Evolutionary conservation across 1,140 invertebrate genomes (phyloP).

Genomic region (Zaprionus tsacasi): DNA sequence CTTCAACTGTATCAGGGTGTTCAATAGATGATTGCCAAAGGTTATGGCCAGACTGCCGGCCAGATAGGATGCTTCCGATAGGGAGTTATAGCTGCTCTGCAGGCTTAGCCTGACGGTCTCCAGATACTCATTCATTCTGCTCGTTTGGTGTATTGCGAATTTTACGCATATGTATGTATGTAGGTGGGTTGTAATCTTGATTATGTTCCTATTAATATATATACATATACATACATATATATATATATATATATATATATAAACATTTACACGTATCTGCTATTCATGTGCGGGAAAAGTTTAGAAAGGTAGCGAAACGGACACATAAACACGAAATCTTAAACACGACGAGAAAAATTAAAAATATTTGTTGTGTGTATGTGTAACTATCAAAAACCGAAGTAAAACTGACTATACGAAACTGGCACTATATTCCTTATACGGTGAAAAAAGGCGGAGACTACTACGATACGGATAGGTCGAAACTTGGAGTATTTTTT

Average conservation of each 20-base stretch:
- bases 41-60: slow-evolving; percentile 6
- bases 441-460: not conserved
- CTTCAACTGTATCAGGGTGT: slow-evolving; percentile 18
- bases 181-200: too few species aligned
- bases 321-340: slow-evolving; percentile 35
- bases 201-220: not conserved
- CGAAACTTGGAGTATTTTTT: too few species aligned
- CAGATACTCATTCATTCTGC: slow-evolving; percentile 33
- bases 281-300: not conserved
- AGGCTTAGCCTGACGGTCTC: slow-evolving; percentile 33
- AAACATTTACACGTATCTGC: not conserved
- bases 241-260: too few species aligned
- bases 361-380: slow-evolving; percentile 25
- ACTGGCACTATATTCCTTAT: not conserved
- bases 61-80: slow-evolving; percentile 8
- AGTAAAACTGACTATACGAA: slow-evolving; percentile 18
- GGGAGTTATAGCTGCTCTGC: slow-evolving; percentile 12
- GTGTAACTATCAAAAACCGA: slow-evolving; percentile 30
- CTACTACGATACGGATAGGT: slow-evolving; percentile 4
- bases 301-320: slow-evolving; percentile 8
- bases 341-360: slow-evolving; percentile 14
- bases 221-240: too few species aligned
- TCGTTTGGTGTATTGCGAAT: not conserved
- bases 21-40: not conserved
- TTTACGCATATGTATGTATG: not conserved